Evolutionary conservation across 2,888 invertebrate genomes (phyloP), one percentile per base, ranked within the genome.

Genomic region (Lomographa bimaculata): DNA sequence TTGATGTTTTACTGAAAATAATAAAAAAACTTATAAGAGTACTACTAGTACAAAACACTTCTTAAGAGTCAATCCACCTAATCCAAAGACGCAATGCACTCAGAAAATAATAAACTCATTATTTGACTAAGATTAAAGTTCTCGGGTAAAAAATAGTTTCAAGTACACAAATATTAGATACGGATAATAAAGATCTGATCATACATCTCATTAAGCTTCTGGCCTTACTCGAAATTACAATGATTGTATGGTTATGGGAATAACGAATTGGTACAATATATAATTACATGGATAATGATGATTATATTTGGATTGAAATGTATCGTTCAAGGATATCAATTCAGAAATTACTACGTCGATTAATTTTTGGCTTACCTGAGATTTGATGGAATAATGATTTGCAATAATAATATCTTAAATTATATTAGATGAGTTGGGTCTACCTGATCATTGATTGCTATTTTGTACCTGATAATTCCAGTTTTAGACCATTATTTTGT

Each of bases 151-250:
- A 41, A 45, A 26, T 19, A 26, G 7, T 25, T 34, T 51, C 50
- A 37, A 41, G 27, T 51, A 26, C 35, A 36, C 5, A 48, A 52
- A 50, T 50, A 66, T 81, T 76, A 68, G 78, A 55, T 38, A 75
- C 65, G 76, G 66, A 23, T 60, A 67, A 80, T 79, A 76, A 74
- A 70, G 62, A 59, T 40, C 52, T 57, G 57, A 59, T 55, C 46
- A 57, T 57, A 60, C 58, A 55, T 60, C 55, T 63, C 59, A 64
- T 61, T 59, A 64, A 53, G 60, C 67, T 71, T 34, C 70, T 42
- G 59, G 61, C 62, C 60, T 71, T 64, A 50, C 38, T 44, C 38
- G 9, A 43, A 50, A 50, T 53, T 57, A 54, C 50, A 46, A 50
- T 46, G 58, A 53, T 55, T 61, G 51, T 54, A 32, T 27, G 16